phyloP scores from a whole-genome alignment of 2,113 vertebrate genomes.

The Nicator chloris region DNA sequence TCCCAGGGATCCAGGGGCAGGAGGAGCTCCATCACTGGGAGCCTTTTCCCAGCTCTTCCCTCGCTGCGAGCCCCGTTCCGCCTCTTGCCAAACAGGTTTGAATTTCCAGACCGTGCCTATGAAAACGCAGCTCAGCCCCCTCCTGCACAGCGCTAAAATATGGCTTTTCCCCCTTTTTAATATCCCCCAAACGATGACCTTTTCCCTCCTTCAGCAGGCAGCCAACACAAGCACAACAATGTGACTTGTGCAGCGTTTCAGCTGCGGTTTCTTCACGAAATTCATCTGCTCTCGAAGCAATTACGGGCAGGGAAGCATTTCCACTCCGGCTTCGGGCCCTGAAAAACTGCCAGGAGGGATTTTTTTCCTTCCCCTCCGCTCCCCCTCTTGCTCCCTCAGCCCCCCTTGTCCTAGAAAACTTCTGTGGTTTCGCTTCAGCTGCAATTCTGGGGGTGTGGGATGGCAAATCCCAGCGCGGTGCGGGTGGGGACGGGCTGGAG shows the following conservation, averaged over 20 bases:
- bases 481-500: neutral
- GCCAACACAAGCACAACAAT: slow-evolving; percentile 50
- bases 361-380: neutral
- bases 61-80: rapidly evolving
- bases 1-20: neutral
- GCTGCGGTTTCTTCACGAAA: slow-evolving; percentile 50
- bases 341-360: slow-evolving; percentile 33
- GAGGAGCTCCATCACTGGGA: neutral
- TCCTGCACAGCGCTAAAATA: neutral
- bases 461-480: neutral
- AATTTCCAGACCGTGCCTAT: neutral
- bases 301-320: slow-evolving; percentile 51
- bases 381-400: neutral
- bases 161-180: neutral
- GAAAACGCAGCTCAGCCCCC: neutral
- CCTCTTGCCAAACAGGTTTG: slow-evolving; percentile 43
- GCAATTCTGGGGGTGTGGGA: rapidly evolving
- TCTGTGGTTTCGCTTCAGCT: neutral
- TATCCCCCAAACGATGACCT: slow-evolving; percentile 18
- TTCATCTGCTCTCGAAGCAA: slow-evolving; percentile 48
- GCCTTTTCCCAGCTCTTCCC: neutral
- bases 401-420: neutral
- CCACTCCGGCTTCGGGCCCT: slow-evolving; percentile 27
- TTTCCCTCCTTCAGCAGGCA: slow-evolving; percentile 40
- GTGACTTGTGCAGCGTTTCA: slow-evolving; percentile 25